Evolutionary conservation across 2,888 invertebrate genomes (phyloP).

Genomic region (Arge pagana): DNA sequence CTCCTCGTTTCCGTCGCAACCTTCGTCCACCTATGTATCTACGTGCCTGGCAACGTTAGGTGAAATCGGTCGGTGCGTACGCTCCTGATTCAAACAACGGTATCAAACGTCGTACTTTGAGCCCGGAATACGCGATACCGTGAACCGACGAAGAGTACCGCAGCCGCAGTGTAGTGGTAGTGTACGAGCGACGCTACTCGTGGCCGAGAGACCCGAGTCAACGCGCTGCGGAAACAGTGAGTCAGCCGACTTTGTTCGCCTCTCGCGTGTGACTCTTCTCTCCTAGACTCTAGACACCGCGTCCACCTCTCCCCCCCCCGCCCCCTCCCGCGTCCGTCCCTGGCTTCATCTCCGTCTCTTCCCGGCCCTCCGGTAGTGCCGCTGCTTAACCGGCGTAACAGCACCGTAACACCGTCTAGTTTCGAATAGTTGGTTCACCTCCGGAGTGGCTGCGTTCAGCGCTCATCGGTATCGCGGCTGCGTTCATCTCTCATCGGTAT

Average conservation of each 20-base stretch:
- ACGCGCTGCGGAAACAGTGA: conserved; percentile 16
- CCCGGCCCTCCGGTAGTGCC: neutral
- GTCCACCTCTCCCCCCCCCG: no score
- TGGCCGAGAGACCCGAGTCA: conserved; percentile 1
- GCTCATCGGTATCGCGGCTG: no score
- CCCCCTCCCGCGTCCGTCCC: neutral
- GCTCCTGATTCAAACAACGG: conserved; percentile 14
- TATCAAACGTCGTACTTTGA: conserved; percentile 16
- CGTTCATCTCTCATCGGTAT: no score
- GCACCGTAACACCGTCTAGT: no score
- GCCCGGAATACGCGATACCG: neutral
- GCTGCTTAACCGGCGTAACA: neutral
- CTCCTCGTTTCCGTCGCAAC: neutral
- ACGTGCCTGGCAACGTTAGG: conserved; percentile 1
- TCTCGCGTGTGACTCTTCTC: no score
- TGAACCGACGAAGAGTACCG: conserved; percentile 3
- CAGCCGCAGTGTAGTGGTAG: neutral
- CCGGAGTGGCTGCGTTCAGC: no score
- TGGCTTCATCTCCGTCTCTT: neutral
- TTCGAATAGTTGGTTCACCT: neutral
- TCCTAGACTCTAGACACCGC: no score
- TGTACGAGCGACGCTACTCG: neutral
- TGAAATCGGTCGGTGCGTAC: neutral
- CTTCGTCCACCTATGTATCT: neutral
- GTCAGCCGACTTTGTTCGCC: conserved; percentile 19